Conservation (phyloP, 2,113 vertebrate species). For the Leptobrachium ailaonicum region DNA sequence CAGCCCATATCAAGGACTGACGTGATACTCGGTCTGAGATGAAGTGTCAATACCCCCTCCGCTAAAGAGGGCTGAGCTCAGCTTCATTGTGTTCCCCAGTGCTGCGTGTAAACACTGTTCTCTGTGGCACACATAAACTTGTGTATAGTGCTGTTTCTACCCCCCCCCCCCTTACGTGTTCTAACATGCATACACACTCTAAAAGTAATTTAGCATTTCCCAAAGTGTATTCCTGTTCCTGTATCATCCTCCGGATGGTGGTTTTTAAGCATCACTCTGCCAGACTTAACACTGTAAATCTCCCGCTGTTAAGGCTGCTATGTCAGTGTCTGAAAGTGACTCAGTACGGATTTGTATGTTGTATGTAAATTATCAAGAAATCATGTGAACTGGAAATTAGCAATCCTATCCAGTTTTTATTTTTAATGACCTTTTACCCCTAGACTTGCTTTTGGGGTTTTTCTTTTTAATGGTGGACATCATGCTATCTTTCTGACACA, state of each 20-base stretch:
- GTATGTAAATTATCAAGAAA: neutral
- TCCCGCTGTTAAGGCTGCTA: neutral
- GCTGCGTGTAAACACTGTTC: slow-evolving; percentile 26
- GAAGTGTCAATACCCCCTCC: neutral
- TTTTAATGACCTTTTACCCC: neutral
- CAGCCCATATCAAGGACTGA: neutral
- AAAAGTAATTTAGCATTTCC: slow-evolving; percentile 24
- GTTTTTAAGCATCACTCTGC: neutral
- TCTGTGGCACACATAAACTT: slow-evolving; percentile 27
- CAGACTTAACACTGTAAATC: neutral
- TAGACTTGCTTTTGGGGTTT: too few species aligned
- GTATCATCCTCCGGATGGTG: neutral
- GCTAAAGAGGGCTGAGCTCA: neutral
- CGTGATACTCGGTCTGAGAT: neutral
- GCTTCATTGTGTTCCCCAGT: slow-evolving; percentile 33
- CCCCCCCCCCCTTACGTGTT: neutral
- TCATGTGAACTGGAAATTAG: neutral
- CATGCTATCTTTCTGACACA: too few species aligned
- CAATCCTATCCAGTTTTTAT: neutral
- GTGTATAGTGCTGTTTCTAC: slow-evolving; percentile 35
- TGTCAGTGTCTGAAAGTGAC: neutral
- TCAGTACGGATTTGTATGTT: neutral
- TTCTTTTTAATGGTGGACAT: too few species aligned
- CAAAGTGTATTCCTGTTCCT: neutral
- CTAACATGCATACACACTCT: neutral